phyloP scores from a whole-genome alignment of 2,113 vertebrate genomes.

The Erinaceus europaeus region DNA sequence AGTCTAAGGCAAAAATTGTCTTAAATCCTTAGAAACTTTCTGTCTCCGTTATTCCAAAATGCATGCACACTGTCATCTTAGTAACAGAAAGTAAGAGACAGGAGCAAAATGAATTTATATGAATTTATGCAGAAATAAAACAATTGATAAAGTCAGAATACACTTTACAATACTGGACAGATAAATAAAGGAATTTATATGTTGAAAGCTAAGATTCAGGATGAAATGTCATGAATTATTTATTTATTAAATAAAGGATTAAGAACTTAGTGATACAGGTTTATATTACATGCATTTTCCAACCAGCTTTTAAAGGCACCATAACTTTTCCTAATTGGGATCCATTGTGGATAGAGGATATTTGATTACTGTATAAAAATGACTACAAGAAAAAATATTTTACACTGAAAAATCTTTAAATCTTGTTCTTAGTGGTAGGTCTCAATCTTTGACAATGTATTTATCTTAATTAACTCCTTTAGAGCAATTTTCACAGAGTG shows the following conservation, averaged over 20 bases:
- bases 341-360: not conserved
- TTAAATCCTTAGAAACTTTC: not conserved
- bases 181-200: not conserved
- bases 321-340: not conserved
- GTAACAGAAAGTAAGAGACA: constrained; percentile 38
- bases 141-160: not conserved
- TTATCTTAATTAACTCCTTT: constrained; percentile 52
- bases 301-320: not conserved
- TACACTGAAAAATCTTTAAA: not conserved
- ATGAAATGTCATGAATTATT: not conserved
- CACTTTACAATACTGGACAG: not conserved
- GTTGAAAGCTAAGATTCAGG: constrained; percentile 22
- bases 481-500: not conserved
- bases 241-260: constrained; percentile 38
- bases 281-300: not conserved
- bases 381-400: not conserved
- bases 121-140: not conserved
- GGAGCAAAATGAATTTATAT: not conserved
- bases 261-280: not conserved
- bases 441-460: not conserved
- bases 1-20: not conserved
- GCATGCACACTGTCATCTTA: not conserved
- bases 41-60: not conserved
- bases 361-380: not conserved
- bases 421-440: not conserved